A percentile compares a stretch with the other conserved stretches of the same genome.
phyloP scores from a whole-genome alignment of 2,113 vertebrate genomes.

The Eira barbara region DNA sequence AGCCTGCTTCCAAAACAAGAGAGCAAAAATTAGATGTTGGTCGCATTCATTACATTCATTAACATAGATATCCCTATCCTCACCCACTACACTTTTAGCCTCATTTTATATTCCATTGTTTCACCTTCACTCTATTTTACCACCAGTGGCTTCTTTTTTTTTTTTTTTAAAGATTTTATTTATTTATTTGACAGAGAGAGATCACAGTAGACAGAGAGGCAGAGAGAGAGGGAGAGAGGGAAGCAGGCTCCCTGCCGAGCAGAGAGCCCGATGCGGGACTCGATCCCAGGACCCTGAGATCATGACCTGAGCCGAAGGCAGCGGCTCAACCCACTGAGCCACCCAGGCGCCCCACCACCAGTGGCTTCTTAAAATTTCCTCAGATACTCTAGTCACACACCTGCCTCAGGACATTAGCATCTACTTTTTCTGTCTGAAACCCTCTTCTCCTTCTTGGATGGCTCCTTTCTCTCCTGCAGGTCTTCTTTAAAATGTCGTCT shows the following conservation, averaged over 20 bases:
- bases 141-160: background rate
- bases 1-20: background rate
- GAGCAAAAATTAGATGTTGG: background rate
- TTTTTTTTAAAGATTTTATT: too few relatives aligned
- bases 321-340: too few relatives aligned
- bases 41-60: background rate
- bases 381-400: background rate
- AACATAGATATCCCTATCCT: background rate
- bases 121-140: background rate
- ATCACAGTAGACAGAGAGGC: too few relatives aligned
- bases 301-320: too few relatives aligned
- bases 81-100: background rate
- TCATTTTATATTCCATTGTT: background rate
- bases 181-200: too few relatives aligned
- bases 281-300: too few relatives aligned
- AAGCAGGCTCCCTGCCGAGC: too few relatives aligned
- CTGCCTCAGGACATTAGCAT: background rate
- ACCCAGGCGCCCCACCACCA: too few relatives aligned
- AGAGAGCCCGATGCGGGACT: too few relatives aligned
- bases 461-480: background rate
- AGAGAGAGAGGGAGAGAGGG: too few relatives aligned
- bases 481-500: background rate
- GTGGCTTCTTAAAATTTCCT: background rate
- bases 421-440: background rate
- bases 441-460: background rate